These are phyloP conservation scores for Ellobius talpinus DNA, from an alignment of 2,113 vertebrate species.

Conservation along the genomic window DNA sequence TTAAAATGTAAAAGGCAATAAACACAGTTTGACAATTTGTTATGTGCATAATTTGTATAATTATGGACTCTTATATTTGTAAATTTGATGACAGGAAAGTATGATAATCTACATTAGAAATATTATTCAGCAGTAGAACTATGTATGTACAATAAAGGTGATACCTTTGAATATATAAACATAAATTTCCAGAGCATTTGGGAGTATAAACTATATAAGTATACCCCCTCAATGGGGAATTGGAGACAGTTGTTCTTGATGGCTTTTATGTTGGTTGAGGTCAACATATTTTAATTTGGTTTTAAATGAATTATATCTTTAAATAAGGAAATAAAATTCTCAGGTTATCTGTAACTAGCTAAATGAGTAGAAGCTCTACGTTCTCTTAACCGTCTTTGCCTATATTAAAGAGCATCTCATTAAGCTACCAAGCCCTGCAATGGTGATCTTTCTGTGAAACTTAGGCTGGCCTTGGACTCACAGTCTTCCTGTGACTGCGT, in stretches of 20 bases:
- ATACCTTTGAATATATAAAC: background rate
- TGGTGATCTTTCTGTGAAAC: background rate
- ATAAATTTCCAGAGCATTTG: background rate
- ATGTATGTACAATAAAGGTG: background rate
- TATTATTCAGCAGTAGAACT: background rate
- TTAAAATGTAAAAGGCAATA: background rate
- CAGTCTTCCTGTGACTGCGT: background rate
- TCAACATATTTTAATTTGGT: background rate
- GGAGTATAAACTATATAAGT: background rate
- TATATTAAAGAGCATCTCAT: background rate
- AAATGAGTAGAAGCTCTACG: background rate
- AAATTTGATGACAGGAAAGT: background rate
- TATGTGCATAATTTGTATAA: background rate
- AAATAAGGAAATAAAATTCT: background rate
- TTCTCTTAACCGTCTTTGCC: background rate
- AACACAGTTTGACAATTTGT: background rate
- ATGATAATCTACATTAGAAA: background rate
- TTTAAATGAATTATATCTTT: background rate
- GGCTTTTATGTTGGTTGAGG: background rate
- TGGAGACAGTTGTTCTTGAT: background rate
- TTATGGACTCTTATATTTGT: background rate
- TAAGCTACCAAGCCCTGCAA: background rate
- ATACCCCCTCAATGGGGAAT: background rate
- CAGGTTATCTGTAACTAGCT: background rate
- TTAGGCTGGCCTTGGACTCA: background rate